Percentiles rank a stretch among this genome's conserved stretches.
phyloP scores from a whole-genome alignment of 2,888 invertebrate species.

The Monochamus alternatus region DNA sequence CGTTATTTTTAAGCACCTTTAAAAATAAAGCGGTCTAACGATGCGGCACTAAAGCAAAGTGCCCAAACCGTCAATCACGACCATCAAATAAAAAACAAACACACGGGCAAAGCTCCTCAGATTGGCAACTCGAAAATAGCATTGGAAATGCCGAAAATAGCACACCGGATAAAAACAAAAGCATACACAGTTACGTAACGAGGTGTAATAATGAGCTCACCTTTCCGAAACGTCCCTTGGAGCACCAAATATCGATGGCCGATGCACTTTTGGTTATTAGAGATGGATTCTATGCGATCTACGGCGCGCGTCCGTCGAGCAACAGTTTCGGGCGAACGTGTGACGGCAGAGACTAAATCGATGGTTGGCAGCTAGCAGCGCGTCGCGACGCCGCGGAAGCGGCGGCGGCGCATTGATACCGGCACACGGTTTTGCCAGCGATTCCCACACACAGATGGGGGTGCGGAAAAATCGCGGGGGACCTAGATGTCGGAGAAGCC shows the following conservation, averaged over 20 bases:
- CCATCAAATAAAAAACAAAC: slow-evolving; percentile 14
- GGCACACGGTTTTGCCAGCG: slow-evolving; percentile 22
- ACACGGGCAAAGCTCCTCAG: background rate
- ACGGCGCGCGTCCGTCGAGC: slow-evolving; percentile 48
- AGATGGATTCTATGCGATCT: slow-evolving; percentile 19
- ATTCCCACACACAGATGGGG: slow-evolving; percentile 4
- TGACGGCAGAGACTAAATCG: slow-evolving; percentile 66
- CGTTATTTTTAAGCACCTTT: background rate
- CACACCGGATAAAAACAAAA: slow-evolving; percentile 16
- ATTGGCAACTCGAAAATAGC: slow-evolving; percentile 15
- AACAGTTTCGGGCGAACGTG: slow-evolving; percentile 63
- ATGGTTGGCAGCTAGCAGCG: slow-evolving; percentile 62
- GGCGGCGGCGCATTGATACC: slow-evolving; percentile 57
- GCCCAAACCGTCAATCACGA: slow-evolving; percentile 15
- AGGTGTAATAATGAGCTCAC: slow-evolving; percentile 21
- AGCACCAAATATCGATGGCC: background rate
- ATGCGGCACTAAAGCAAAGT: background rate
- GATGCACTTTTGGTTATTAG: background rate
- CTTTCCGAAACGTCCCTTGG: slow-evolving; percentile 13
- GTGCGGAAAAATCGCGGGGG: background rate
- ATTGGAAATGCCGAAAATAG: slow-evolving; percentile 15
- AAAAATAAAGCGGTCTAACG: slow-evolving; percentile 1
- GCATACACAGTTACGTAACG: slow-evolving; percentile 23
- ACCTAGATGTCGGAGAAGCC: background rate
- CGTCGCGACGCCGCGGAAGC: slow-evolving; percentile 66